These are phyloP conservation scores for Corythornis madagascariensis DNA, from an alignment of 2,113 vertebrate genomes.

Conservation along the genomic window DNA sequence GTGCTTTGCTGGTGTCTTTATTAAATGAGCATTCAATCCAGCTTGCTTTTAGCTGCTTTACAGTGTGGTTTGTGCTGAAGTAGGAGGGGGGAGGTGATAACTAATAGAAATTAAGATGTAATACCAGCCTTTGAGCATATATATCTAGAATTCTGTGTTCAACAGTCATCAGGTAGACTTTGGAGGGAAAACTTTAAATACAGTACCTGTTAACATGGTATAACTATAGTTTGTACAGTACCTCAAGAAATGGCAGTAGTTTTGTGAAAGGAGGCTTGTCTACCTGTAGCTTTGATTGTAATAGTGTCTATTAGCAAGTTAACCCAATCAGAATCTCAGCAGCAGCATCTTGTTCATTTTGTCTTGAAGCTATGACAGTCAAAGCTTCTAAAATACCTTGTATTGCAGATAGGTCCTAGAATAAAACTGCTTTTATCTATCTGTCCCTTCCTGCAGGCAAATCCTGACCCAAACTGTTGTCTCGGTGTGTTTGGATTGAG, in stretches of 20 bases:
- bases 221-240: background rate
- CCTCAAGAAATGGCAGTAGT: background rate
- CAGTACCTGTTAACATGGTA: background rate
- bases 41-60: background rate
- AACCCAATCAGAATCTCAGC: background rate
- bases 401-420: background rate
- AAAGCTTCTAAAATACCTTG: background rate
- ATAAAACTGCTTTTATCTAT: too few species aligned
- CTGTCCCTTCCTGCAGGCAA: slow-evolving; percentile 77
- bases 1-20: background rate
- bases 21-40: background rate
- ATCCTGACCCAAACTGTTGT: slow-evolving; percentile 94
- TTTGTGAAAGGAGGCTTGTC: background rate
- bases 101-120: background rate
- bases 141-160: too few species aligned
- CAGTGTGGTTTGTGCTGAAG: background rate
- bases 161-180: background rate
- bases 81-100: too few species aligned
- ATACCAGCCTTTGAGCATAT: background rate
- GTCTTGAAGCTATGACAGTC: background rate
- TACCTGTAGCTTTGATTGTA: background rate
- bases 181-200: background rate
- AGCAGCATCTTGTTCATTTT: background rate
- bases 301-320: background rate
- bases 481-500: slow-evolving; percentile 96